phyloP scores from a whole-genome alignment of 1,140 invertebrate genomes.

The Papilio polyxenes region DNA sequence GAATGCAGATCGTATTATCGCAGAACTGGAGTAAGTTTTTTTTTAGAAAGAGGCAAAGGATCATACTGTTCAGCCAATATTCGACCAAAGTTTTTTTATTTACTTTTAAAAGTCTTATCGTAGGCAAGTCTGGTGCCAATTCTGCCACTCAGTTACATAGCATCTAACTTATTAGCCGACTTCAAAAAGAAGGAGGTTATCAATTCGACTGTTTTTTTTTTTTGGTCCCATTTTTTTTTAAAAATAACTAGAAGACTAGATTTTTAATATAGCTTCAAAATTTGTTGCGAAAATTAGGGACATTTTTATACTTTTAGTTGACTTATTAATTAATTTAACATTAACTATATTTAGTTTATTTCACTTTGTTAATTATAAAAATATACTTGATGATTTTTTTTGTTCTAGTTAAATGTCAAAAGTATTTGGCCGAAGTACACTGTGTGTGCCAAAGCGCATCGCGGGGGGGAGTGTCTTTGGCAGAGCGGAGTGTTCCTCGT shows the following conservation, averaged over 20 bases:
- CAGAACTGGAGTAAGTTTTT: constrained; percentile 43
- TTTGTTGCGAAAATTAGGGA: too few species aligned
- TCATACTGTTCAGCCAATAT: background rate
- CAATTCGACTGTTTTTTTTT: too few species aligned
- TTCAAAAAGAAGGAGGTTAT: too few species aligned
- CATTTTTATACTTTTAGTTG: background rate
- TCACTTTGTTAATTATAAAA: too few species aligned
- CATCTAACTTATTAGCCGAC: background rate
- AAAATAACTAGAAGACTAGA: too few species aligned
- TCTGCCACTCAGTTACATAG: background rate
- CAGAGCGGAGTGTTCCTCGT: constrained; percentile 48
- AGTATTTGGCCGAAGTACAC: constrained; percentile 54
- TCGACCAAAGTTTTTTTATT: background rate
- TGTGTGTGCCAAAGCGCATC: constrained; percentile 47
- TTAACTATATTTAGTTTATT: background rate
- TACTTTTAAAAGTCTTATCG: background rate
- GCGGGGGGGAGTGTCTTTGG: constrained; percentile 51
- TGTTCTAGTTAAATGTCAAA: constrained; percentile 48
- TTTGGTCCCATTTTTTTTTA: too few species aligned
- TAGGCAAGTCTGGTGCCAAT: background rate
- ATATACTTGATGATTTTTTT: background rate
- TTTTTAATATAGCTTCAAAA: too few species aligned
- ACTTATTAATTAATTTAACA: background rate
- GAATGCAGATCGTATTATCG: constrained; percentile 48
- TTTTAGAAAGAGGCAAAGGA: background rate